Evolutionary conservation across 1,140 invertebrate species (phyloP), one percentile per base, ranked within the genome.

Genomic region (Harlomillsia oculata): DNA sequence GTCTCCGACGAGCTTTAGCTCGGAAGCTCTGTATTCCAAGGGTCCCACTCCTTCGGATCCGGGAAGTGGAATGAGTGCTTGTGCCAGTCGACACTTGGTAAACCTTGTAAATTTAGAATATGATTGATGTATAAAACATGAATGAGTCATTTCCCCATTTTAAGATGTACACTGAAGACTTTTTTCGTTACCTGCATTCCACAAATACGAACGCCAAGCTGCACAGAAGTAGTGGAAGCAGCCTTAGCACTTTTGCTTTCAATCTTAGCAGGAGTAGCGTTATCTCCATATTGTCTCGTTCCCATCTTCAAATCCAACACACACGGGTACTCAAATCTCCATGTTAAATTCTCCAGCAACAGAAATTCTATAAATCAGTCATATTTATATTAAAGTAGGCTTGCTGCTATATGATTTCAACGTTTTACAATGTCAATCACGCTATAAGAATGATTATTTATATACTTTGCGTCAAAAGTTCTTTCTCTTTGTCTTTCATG

Each of bases 161-260:
- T n/a, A n/a, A n/a, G n/a, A n/a, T n/a, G n/a, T n/a, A n/a, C n/a
- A n/a, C n/a, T n/a, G n/a, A n/a, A n/a, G n/a, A n/a, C n/a, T n/a
- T n/a, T n/a, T n/a, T n/a, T n/a, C n/a, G n/a, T 62, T 63, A 82
- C 78, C 74, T 82, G 78, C 78, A 82, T 81, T 39, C 80, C 80
- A 64, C 77, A 78, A 21, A 82, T 70, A 26, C 80, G 67, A 14
- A 80, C 70, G 18, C 80, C 80, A 8, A 82, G 67, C 20, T 72
- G 70, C n/a, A 71, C 70, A 16, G 77, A 78, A 23, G 80, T 82
- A 1, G 79, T 76, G 21, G 66, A 68, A 53, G 71, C 70, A 52
- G 78, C 80, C 68, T 79, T 80, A 26, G 71, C 71, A 64, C 74
- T 75, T 64, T 82, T 77, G 50, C 74, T 72, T 40, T 72, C 67